A percentile compares a stretch with the other conserved stretches of the same genome.
These are phyloP conservation scores for Dipodomys stephensi DNA, from an alignment of 2,113 vertebrate species.

Conservation along the genomic window DNA sequence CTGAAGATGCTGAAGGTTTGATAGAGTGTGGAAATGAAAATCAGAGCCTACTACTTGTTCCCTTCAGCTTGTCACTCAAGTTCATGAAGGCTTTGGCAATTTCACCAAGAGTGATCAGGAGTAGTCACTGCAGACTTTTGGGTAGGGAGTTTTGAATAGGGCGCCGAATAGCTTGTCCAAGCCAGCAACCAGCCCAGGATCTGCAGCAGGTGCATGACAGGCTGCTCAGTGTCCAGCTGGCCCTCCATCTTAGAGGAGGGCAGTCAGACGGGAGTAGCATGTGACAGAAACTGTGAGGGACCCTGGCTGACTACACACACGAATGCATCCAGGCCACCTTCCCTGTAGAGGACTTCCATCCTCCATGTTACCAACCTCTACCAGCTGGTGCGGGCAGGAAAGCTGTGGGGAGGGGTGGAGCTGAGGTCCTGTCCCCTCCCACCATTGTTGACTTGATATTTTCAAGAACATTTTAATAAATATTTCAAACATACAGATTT, in stretches of 20 bases:
- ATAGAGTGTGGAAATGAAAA: constrained; percentile 89
- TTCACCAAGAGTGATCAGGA: constrained; percentile 91
- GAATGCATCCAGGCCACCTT: constrained; percentile 77
- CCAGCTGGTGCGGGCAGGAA: fast-evolving
- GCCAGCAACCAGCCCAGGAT: constrained; percentile 84
- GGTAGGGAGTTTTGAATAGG: constrained; percentile 58
- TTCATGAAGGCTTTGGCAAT: constrained; percentile 86
- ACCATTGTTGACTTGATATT: neutral
- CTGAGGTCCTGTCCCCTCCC: neutral
- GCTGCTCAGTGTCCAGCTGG: constrained; percentile 76
- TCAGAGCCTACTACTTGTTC: constrained; percentile 90
- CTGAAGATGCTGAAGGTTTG: constrained; percentile 88
- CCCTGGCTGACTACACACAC: constrained; percentile 89
- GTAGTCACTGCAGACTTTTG: constrained; percentile 80
- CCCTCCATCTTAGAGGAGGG: constrained; percentile 81
- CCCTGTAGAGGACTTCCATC: fast-evolving
- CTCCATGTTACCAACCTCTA: neutral
- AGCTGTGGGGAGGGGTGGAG: too few species aligned
- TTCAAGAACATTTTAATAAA: neutral
- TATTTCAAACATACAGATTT: neutral
- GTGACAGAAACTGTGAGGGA: constrained; percentile 91
- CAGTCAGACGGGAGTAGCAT: constrained; percentile 80
- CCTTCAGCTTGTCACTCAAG: constrained; percentile 87
- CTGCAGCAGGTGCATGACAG: constrained; percentile 46
- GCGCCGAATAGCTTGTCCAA: constrained; percentile 63